Percentiles rank a stretch among this genome's conserved stretches.
Evolutionary conservation across 2,797 vertebrate species (phyloP).

Genomic region (Sorex maritimensis): DNA sequence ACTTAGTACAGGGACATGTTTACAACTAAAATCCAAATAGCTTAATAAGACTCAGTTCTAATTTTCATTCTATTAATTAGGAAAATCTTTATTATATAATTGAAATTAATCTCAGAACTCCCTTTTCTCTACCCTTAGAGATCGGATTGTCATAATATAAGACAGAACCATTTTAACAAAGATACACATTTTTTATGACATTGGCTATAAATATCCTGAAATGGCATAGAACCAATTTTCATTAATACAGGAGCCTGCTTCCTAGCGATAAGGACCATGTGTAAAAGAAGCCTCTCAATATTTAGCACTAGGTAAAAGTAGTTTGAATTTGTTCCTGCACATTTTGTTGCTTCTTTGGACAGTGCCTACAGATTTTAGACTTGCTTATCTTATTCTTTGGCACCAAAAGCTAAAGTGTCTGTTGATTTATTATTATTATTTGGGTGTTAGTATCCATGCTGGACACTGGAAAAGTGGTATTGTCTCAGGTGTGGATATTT

Average conservation of each 20-base stretch:
- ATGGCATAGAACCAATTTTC: slow-evolving; percentile 23
- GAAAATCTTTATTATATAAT: slow-evolving; percentile 9
- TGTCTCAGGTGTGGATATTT: background rate
- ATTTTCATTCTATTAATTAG: background rate
- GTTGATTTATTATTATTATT: slow-evolving; percentile 14
- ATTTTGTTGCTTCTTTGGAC: slow-evolving; percentile 15
- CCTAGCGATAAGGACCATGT: background rate
- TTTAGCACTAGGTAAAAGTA: background rate
- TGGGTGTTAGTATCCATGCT: background rate
- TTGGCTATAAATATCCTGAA: background rate
- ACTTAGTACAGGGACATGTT: background rate
- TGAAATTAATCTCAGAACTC: slow-evolving; percentile 33
- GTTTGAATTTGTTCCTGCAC: background rate
- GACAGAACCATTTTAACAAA: background rate
- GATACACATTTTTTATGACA: background rate
- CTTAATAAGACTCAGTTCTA: background rate
- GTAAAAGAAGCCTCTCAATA: slow-evolving; percentile 27
- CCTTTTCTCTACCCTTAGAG: background rate
- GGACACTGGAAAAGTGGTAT: background rate
- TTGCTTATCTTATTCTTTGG: slow-evolving; percentile 5
- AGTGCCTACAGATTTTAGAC: background rate
- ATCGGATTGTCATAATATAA: background rate
- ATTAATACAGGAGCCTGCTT: background rate
- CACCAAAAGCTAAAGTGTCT: slow-evolving; percentile 18
- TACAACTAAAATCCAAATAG: slow-evolving; percentile 42